Percentiles rank a stretch among this genome's conserved stretches.
Evolutionary conservation across 2,797 vertebrate genomes (phyloP).

Genomic region (Argya squamiceps): DNA sequence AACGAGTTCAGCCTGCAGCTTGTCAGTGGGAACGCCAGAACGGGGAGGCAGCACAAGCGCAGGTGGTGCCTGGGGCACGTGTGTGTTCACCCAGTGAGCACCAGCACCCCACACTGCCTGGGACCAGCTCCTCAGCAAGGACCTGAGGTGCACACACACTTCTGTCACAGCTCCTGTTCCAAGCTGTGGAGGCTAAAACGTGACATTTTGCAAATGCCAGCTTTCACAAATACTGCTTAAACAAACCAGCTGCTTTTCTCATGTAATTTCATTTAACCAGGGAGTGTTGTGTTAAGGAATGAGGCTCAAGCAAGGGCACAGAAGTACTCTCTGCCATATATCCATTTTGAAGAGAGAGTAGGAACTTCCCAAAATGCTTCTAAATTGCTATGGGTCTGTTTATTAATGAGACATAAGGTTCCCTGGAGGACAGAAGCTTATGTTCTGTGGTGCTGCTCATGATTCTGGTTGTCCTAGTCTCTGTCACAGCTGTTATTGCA

Average conservation of each 20-base stretch:
- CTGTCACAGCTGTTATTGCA: not conserved
- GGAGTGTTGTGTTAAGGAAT: not conserved
- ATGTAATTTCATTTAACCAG: not conserved
- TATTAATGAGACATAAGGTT: not conserved
- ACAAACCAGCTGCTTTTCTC: not conserved
- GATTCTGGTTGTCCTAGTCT: not conserved
- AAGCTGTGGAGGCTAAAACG: not conserved
- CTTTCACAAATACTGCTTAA: not conserved
- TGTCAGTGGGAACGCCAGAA: not conserved
- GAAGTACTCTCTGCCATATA: not conserved
- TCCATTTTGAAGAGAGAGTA: not conserved
- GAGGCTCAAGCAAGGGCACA: not conserved
- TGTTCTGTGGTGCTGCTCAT: accelerated
- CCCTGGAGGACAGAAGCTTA: not conserved
- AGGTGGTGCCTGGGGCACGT: not conserved
- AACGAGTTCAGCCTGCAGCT: not conserved
- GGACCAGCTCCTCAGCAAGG: not conserved
- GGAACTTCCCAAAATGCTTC: not conserved
- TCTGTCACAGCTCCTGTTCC: not conserved
- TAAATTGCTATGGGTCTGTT: not conserved
- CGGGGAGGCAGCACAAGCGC: not conserved
- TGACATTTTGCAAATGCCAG: not conserved
- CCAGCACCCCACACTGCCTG: accelerated
- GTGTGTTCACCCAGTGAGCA: not conserved
- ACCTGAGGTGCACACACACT: not conserved